Conservation (phyloP, 2,797 vertebrate species). For the Capromys pilorides region DNA sequence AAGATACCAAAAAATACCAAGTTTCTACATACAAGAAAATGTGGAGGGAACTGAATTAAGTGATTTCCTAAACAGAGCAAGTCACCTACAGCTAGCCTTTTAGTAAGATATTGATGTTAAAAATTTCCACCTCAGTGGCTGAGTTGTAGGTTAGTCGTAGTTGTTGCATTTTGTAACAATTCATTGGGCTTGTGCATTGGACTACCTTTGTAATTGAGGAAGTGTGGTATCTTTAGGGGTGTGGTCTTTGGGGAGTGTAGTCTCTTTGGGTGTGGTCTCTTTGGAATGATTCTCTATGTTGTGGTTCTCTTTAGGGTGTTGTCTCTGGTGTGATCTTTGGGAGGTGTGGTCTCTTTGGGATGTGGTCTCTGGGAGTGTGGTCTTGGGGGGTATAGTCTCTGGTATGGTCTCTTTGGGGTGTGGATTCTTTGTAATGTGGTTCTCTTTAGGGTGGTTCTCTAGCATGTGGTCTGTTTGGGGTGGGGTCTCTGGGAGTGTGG, state of each 20-base stretch:
- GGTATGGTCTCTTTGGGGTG: neutral
- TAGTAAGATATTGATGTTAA: constrained; percentile 1
- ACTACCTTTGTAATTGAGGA: neutral
- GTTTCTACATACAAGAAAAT: neutral
- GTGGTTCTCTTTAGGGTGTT: neutral
- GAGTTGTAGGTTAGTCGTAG: neutral
- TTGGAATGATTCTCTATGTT: neutral
- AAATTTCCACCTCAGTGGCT: neutral
- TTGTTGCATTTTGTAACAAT: constrained; percentile 12
- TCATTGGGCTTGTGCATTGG: neutral
- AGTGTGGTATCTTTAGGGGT: neutral
- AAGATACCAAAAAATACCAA: constrained; percentile 10
- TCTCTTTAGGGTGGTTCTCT: neutral
- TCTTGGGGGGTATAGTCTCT: neutral
- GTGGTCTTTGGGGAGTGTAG: neutral
- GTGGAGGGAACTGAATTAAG: neutral
- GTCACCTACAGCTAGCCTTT: neutral
- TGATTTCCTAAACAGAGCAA: neutral
- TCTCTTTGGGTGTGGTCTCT: neutral
- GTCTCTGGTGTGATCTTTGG: too few species aligned
- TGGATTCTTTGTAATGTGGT: too few species aligned
- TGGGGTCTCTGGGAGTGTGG: too few species aligned
- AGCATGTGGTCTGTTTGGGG: neutral
- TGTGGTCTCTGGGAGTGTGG: too few species aligned
- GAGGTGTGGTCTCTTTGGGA: neutral